Percentiles rank a stretch among this genome's conserved stretches.
Conservation (phyloP, 2,797 vertebrate genomes). For the Coregonus ussuriensis region DNA sequence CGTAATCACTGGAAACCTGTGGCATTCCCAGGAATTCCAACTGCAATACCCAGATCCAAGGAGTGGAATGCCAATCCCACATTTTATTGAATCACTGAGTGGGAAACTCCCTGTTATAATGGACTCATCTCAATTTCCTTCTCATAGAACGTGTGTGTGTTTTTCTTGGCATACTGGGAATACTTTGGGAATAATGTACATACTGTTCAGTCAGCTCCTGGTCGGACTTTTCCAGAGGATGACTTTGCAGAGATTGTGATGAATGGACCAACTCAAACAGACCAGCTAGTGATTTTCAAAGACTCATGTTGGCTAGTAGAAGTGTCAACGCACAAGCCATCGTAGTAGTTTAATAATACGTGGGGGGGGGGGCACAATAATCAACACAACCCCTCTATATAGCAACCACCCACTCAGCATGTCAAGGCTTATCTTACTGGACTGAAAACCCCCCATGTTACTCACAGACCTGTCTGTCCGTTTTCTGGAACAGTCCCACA, state of each 20-base stretch:
- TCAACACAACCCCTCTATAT: not conserved
- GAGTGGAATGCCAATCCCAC: slow-evolving; percentile 19
- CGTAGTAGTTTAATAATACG: slow-evolving; percentile 1
- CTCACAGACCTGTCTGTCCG: not conserved
- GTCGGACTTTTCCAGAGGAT: not conserved
- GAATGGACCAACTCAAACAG: slow-evolving; percentile 3
- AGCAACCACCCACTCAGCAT: slow-evolving; percentile 23
- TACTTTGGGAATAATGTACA: slow-evolving; percentile 29
- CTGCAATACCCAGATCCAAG: slow-evolving; percentile 3
- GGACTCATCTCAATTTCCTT: slow-evolving; percentile 45
- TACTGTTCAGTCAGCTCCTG: not conserved
- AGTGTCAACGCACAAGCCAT: slow-evolving; percentile 47
- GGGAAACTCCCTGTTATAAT: slow-evolving; percentile 41
- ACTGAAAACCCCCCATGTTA: slow-evolving; percentile 15
- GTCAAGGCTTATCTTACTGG: slow-evolving; percentile 36
- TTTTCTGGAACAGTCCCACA: not conserved
- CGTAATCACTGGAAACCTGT: slow-evolving; percentile 32
- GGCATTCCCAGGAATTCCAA: slow-evolving; percentile 20
- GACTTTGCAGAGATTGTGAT: not conserved
- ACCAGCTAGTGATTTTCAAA: slow-evolving; percentile 25
- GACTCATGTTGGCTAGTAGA: slow-evolving; percentile 59
- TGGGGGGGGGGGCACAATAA: too few relatives aligned
- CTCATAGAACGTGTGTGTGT: slow-evolving; percentile 25
- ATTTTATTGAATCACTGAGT: slow-evolving; percentile 26
- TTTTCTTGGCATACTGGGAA: slow-evolving; percentile 18